A percentile compares a stretch with the other conserved stretches of the same genome.
phyloP scores from a whole-genome alignment of 2,888 invertebrate genomes.

The Ornithoptera priamus region DNA sequence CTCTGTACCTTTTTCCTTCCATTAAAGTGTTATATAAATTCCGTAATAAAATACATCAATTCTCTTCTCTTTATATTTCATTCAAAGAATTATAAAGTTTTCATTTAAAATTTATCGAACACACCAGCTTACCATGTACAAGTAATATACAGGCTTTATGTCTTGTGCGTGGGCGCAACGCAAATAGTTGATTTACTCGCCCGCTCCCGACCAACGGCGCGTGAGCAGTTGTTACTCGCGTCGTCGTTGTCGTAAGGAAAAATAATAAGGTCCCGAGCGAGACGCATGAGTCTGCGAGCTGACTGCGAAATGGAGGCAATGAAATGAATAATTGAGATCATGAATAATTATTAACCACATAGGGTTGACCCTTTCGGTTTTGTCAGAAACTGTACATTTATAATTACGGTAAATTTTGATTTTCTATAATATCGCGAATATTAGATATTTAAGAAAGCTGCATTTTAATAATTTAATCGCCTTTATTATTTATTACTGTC shows the following conservation, averaged over 20 bases:
- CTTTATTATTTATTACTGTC: too few species aligned
- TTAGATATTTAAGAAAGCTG: too few species aligned
- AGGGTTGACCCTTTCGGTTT: constrained; percentile 28
- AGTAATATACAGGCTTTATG: constrained; percentile 29
- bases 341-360: constrained; percentile 43
- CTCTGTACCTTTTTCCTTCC: too few species aligned
- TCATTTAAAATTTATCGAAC: constrained; percentile 1
- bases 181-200: constrained; percentile 75
- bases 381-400: too few species aligned
- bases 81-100: neutral
- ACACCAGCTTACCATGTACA: constrained; percentile 27
- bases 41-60: too few species aligned
- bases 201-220: constrained; percentile 52
- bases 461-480: too few species aligned
- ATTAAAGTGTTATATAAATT: too few species aligned
- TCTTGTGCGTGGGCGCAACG: constrained; percentile 42
- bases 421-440: too few species aligned
- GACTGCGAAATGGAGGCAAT: constrained; percentile 50
- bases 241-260: constrained; percentile 52
- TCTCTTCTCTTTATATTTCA: neutral
- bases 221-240: constrained; percentile 44
- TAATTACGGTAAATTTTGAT: too few species aligned
- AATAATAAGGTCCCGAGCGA: constrained; percentile 63
- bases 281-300: constrained; percentile 57
- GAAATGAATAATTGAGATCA: constrained; percentile 63